Conservation (phyloP, 2,113 vertebrate genomes). For the Centrocercus urophasianus region DNA sequence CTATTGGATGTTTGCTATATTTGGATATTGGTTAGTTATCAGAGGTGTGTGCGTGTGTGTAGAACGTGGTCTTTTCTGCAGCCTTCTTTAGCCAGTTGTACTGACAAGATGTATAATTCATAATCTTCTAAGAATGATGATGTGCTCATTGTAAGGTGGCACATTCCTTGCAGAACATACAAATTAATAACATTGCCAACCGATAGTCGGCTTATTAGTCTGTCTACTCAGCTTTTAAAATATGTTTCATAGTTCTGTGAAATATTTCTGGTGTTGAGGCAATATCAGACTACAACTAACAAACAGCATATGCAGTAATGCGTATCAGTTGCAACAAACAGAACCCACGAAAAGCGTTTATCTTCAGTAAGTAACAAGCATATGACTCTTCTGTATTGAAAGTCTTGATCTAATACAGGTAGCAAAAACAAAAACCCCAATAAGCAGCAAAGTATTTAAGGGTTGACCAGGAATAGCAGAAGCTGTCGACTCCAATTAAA, state of each 20-base stretch:
- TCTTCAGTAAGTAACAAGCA: background rate
- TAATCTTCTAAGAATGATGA: background rate
- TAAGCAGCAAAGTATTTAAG: background rate
- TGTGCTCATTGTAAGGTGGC: background rate
- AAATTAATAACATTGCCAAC: background rate
- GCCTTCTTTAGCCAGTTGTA: background rate
- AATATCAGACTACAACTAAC: background rate
- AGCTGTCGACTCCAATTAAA: background rate
- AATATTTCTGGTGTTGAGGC: background rate
- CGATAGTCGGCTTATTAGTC: background rate
- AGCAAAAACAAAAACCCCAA: background rate
- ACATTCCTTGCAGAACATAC: background rate
- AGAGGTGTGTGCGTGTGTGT: background rate
- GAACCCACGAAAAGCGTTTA: background rate
- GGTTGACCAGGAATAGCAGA: background rate
- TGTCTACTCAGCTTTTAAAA: background rate
- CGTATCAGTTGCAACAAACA: background rate
- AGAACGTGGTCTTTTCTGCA: slow-evolving; percentile 7
- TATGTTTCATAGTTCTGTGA: background rate
- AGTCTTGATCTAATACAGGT: background rate
- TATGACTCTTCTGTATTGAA: fast-evolving
- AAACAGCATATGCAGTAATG: background rate
- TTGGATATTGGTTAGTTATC: background rate
- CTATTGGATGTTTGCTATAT: slow-evolving; percentile 8
- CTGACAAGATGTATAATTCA: slow-evolving; percentile 3